Percentiles rank a stretch among this genome's conserved stretches.
phyloP scores from a whole-genome alignment of 1,140 invertebrate genomes.

The Bombus huntii region DNA sequence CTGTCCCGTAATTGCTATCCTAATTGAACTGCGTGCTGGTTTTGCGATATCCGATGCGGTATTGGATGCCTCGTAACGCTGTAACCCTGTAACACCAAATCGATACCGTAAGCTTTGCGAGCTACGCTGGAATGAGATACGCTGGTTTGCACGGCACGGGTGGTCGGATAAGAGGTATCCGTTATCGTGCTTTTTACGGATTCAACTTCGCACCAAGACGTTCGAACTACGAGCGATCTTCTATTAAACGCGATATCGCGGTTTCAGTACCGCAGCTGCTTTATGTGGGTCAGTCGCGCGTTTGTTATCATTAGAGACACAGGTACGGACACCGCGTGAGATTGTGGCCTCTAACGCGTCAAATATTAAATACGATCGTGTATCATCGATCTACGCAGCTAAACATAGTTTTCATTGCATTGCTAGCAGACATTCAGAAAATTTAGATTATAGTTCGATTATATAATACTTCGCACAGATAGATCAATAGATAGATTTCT shows the following conservation, averaged over 20 bases:
- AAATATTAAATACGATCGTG: not conserved
- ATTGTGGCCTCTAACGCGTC: not conserved
- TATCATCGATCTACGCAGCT: not conserved
- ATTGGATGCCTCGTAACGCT: constrained; percentile 54
- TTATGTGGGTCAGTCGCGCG: too few relatives aligned
- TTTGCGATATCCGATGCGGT: constrained; percentile 36
- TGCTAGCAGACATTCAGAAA: too few relatives aligned
- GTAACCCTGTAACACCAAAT: constrained; percentile 48
- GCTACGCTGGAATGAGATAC: constrained; percentile 44
- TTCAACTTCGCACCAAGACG: constrained; percentile 37
- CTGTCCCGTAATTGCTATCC: constrained; percentile 66
- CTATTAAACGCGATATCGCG: constrained; percentile 42
- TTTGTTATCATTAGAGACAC: too few relatives aligned
- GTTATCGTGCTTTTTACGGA: constrained; percentile 56
- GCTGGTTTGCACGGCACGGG: constrained; percentile 43
- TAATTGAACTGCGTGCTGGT: constrained; percentile 65
- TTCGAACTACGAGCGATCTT: constrained; percentile 17
- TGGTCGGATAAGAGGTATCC: constrained; percentile 54
- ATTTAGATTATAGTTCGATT: too few relatives aligned
- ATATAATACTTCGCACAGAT: too few relatives aligned
- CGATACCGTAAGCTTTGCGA: constrained; percentile 60
- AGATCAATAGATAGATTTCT: too few relatives aligned
- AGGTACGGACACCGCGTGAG: too few relatives aligned
- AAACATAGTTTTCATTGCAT: not conserved
- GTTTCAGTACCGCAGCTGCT: not conserved